These are phyloP conservation scores for Zaprionus davidi DNA, from an alignment of 1,140 invertebrate species.

Conservation along the genomic window DNA sequence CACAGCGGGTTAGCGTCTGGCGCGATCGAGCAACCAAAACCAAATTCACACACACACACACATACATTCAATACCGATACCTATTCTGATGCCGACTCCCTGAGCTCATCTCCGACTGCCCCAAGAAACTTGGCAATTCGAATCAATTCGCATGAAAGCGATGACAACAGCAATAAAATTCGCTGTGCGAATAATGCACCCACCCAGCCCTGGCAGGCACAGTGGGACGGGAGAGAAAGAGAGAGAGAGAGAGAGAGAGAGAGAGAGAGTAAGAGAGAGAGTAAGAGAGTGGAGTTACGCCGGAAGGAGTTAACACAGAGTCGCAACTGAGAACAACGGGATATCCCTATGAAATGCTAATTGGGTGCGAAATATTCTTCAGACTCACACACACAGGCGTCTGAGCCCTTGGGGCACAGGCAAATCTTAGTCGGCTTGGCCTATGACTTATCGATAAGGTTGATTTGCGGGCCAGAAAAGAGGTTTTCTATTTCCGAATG, in stretches of 20 bases:
- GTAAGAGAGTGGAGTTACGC: not conserved
- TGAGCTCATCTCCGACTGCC: not conserved
- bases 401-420: not conserved
- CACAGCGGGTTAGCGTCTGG: slow-evolving; percentile 73
- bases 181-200: slow-evolving; percentile 10
- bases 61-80: not conserved
- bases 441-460: not conserved
- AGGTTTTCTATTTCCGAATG: too few relatives aligned
- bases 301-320: slow-evolving; percentile 14
- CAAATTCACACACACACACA: not conserved
- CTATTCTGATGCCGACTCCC: not conserved
- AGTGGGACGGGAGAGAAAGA: not conserved
- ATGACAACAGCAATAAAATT: slow-evolving; percentile 71
- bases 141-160: slow-evolving; percentile 33
- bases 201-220: slow-evolving; percentile 11
- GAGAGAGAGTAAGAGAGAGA: not conserved
- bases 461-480: not conserved
- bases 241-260: not conserved
- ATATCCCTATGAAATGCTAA: slow-evolving; percentile 36
- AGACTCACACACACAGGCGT: not conserved
- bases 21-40: slow-evolving; percentile 38
- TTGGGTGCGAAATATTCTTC: slow-evolving; percentile 43
- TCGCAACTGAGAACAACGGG: slow-evolving; percentile 25
- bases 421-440: not conserved
- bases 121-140: not conserved